These are phyloP conservation scores for Spodoptera littoralis DNA, from an alignment of 2,888 invertebrate genomes.

Conservation along the genomic window DNA sequence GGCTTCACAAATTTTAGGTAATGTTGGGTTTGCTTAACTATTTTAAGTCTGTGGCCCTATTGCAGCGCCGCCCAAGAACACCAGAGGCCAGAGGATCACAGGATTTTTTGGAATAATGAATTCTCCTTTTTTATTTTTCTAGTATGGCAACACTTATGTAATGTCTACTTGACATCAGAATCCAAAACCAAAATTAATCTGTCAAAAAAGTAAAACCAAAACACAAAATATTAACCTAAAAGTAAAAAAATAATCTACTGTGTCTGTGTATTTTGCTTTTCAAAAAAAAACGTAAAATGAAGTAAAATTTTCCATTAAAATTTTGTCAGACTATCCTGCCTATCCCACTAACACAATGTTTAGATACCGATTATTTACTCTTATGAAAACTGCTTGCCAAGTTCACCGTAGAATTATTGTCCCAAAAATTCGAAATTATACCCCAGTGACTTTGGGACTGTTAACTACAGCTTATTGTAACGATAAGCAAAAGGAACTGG, in stretches of 20 bases:
- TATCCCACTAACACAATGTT: conserved; percentile 68
- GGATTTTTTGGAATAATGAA: no score
- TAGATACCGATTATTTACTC: conserved; percentile 66
- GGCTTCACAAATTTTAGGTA: no score
- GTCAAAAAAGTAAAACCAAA: conserved; percentile 10
- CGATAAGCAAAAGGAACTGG: conserved; percentile 63
- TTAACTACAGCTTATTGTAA: conserved; percentile 73
- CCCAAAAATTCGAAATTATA: conserved; percentile 64
- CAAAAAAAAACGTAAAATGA: conserved; percentile 34
- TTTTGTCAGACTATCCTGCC: conserved; percentile 13
- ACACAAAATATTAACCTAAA: conserved; percentile 39
- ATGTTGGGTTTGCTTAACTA: no score
- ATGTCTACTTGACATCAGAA: conserved; percentile 4
- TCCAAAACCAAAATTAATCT: conserved; percentile 10
- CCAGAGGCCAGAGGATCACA: no score
- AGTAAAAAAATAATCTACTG: neutral
- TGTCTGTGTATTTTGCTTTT: conserved; percentile 17
- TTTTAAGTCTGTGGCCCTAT: no score
- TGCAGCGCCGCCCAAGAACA: no score
- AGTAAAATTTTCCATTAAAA: conserved; percentile 13
- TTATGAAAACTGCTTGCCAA: conserved; percentile 64
- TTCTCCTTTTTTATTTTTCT: no score
- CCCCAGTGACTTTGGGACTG: conserved; percentile 73
- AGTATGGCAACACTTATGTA: neutral
- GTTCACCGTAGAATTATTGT: conserved; percentile 60